A percentile compares a stretch with the other conserved stretches of the same genome.
phyloP scores from a whole-genome alignment of 1,140 invertebrate genomes.

The Ooceraea biroi region DNA sequence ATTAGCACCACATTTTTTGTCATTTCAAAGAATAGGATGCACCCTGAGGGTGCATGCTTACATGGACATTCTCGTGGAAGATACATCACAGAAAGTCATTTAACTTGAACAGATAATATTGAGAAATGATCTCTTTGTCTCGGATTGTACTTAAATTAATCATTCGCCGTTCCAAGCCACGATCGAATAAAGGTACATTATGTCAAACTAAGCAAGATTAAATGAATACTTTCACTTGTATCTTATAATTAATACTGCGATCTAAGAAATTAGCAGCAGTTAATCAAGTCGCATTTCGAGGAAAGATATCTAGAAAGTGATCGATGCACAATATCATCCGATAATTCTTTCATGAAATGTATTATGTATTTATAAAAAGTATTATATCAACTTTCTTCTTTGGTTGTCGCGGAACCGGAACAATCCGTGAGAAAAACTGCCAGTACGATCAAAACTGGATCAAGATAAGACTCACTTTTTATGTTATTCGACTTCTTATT shows the following conservation, averaged over 20 bases:
- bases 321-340: not conserved
- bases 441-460: conserved; percentile 26
- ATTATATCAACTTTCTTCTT: conserved; percentile 16
- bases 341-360: conserved; percentile 6
- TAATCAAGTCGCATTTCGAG: not conserved
- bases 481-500: not conserved
- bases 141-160: too few relatives aligned
- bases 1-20: not conserved
- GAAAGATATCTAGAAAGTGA: conserved; percentile 3
- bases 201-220: not conserved
- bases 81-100: too few relatives aligned
- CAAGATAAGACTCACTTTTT: conserved; percentile 25
- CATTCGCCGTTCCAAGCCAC: too few relatives aligned
- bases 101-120: too few relatives aligned
- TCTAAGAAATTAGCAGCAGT: not conserved
- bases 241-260: not conserved
- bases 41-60: too few relatives aligned
- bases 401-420: conserved; percentile 12
- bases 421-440: conserved; percentile 23
- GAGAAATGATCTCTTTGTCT: too few relatives aligned
- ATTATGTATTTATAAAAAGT: not conserved
- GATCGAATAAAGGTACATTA: too few relatives aligned
- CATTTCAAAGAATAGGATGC: not conserved
- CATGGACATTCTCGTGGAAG: too few relatives aligned
- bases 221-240: not conserved